These are phyloP conservation scores for Cetonia aurata DNA, from an alignment of 2,888 invertebrate genomes.

Conservation along the genomic window DNA sequence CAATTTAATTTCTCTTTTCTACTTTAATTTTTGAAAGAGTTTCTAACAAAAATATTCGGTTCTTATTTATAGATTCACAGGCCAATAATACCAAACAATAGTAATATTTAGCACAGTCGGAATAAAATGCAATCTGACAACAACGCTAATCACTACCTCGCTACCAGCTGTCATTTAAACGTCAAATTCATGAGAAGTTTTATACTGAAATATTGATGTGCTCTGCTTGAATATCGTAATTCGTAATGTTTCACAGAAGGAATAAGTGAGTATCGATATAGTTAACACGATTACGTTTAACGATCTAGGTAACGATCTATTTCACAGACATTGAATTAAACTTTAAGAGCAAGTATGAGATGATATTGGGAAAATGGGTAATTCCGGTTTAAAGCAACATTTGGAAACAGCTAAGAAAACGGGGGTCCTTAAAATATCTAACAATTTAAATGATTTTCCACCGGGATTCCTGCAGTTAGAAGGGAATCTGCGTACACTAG, in stretches of 20 bases:
- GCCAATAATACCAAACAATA: too few relatives aligned
- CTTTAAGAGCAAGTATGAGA: slow-evolving; percentile 33
- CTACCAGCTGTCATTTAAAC: not conserved
- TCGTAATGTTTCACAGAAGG: slow-evolving; percentile 1
- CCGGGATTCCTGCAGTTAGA: slow-evolving; percentile 76
- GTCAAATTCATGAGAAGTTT: slow-evolving; percentile 23
- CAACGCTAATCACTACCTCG: too few relatives aligned
- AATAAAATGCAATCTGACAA: slow-evolving; percentile 6
- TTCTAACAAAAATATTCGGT: too few relatives aligned
- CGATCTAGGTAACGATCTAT: not conserved
- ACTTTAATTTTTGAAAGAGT: too few relatives aligned
- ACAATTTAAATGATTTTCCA: slow-evolving; percentile 84
- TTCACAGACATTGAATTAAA: slow-evolving; percentile 8
- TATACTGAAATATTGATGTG: slow-evolving; percentile 31
- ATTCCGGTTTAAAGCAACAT: slow-evolving; percentile 90
- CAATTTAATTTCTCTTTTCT: too few relatives aligned
- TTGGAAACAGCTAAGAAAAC: slow-evolving; percentile 96
- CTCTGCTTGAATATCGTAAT: slow-evolving; percentile 4
- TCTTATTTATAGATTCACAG: too few relatives aligned
- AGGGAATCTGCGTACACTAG: slow-evolving; percentile 84
- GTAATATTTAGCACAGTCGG: too few relatives aligned
- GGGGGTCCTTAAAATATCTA: slow-evolving; percentile 90
- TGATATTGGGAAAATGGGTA: slow-evolving; percentile 78
- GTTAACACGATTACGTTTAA: not conserved
- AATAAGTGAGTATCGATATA: slow-evolving; percentile 20